Evolutionary conservation across 2,797 vertebrate species (phyloP).

Genomic region (Coilia nasus): DNA sequence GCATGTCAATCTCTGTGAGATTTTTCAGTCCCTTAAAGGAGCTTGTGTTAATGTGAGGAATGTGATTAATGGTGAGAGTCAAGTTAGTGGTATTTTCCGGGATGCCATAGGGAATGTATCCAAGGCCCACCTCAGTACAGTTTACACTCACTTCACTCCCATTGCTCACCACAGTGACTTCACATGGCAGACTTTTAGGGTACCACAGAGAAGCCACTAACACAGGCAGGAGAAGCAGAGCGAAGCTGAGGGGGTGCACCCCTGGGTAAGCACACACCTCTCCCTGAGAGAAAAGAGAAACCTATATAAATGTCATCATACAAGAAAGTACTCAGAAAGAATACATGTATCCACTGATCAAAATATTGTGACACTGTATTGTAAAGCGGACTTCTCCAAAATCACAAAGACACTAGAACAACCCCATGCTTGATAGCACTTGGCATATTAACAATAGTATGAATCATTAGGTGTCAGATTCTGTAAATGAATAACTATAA

Average conservation of each 20-base stretch:
- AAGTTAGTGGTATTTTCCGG: constrained; percentile 89
- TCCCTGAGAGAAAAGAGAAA: constrained; percentile 48
- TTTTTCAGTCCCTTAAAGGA: constrained; percentile 81
- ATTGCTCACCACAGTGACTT: constrained; percentile 68
- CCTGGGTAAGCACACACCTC: constrained; percentile 54
- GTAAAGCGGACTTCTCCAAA: no score
- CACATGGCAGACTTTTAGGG: constrained; percentile 90
- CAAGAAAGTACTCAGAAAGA: background rate
- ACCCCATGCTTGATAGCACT: no score
- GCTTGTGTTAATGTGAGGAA: constrained; percentile 74
- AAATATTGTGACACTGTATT: no score
- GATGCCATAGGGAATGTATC: constrained; percentile 79
- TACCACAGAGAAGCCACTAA: constrained; percentile 71
- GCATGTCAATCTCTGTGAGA: constrained; percentile 89
- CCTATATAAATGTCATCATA: background rate
- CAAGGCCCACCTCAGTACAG: constrained; percentile 82
- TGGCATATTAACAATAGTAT: no score
- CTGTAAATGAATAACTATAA: no score
- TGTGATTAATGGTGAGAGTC: constrained; percentile 92
- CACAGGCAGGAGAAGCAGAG: constrained; percentile 52
- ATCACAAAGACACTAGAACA: no score
- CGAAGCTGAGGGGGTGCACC: constrained; percentile 47
- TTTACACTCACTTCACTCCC: constrained; percentile 78
- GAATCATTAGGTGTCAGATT: no score
- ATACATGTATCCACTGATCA: background rate